Conservation (phyloP, 2,797 vertebrate species). For the Acanthurus leucopareius region DNA sequence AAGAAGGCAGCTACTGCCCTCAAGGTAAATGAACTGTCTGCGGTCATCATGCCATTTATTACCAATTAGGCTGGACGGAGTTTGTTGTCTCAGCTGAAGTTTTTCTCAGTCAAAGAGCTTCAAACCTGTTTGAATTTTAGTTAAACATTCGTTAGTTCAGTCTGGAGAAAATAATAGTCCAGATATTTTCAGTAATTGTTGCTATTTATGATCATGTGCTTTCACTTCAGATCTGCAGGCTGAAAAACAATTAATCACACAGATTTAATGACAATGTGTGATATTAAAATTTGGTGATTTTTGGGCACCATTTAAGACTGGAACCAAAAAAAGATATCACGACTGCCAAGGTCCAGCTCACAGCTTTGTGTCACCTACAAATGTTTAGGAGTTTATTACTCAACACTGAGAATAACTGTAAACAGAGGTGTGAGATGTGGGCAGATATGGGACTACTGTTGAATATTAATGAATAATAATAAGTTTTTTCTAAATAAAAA, state of each 20-base stretch:
- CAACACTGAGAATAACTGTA: constrained; percentile 6
- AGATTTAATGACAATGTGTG: background rate
- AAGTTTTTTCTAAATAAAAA: background rate
- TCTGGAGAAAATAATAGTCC: background rate
- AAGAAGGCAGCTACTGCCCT: constrained; percentile 95
- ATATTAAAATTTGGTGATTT: background rate
- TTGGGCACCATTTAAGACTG: background rate
- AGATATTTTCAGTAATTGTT: background rate
- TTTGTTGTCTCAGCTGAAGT: background rate
- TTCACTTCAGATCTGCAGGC: background rate
- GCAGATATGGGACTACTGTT: constrained; percentile 2
- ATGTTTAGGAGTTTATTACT: constrained; percentile 11
- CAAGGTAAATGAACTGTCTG: constrained; percentile 87
- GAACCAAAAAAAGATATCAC: background rate
- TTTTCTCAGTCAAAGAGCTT: background rate
- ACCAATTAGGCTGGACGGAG: background rate
- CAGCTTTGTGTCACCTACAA: constrained; percentile 4
- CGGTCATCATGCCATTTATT: background rate
- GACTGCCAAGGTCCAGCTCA: background rate
- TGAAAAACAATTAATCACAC: background rate
- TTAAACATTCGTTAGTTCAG: background rate
- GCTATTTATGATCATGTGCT: background rate
- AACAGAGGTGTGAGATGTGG: constrained; percentile 6
- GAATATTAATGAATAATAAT: constrained; percentile 22
- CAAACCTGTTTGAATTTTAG: background rate